Conservation (phyloP, 2,888 invertebrate species). For the Andricus quercusramuli region DNA sequence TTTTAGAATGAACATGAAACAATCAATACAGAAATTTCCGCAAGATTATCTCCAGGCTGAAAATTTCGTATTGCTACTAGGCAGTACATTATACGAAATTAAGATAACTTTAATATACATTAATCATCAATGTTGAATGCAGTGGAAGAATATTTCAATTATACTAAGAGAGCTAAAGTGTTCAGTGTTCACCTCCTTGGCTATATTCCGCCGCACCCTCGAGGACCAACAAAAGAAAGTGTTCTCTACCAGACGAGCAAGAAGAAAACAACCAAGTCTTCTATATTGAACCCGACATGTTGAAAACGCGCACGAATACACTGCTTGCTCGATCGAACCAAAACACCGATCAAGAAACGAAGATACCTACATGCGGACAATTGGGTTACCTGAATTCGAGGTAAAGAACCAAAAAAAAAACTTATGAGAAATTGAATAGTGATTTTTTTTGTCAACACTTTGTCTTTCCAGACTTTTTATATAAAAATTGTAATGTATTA, state of each 20-base stretch:
- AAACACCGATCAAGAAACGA: constrained; percentile 53
- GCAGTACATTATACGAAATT: not conserved
- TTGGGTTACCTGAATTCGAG: constrained; percentile 28
- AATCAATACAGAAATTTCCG: no score
- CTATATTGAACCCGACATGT: constrained; percentile 51
- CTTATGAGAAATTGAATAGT: not conserved
- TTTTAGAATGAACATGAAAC: no score
- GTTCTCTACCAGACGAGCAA: not conserved
- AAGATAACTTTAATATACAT: not conserved
- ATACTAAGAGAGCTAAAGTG: not conserved
- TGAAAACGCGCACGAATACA: constrained; percentile 54
- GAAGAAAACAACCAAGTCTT: constrained; percentile 22
- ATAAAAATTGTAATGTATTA: not conserved
- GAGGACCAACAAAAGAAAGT: constrained; percentile 2
- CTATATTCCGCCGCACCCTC: not conserved
- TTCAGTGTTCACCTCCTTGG: not conserved
- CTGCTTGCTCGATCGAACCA: constrained; percentile 55
- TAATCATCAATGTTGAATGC: not conserved
- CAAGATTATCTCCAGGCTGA: no score
- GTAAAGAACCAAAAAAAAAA: not conserved
- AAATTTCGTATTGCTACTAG: no score
- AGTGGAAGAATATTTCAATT: not conserved
- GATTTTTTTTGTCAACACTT: not conserved
- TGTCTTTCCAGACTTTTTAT: not conserved
- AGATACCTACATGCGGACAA: constrained; percentile 16